Base-by-base conservation (phyloP, 2,888 invertebrate species). In the Acronicta psi region DNA sequence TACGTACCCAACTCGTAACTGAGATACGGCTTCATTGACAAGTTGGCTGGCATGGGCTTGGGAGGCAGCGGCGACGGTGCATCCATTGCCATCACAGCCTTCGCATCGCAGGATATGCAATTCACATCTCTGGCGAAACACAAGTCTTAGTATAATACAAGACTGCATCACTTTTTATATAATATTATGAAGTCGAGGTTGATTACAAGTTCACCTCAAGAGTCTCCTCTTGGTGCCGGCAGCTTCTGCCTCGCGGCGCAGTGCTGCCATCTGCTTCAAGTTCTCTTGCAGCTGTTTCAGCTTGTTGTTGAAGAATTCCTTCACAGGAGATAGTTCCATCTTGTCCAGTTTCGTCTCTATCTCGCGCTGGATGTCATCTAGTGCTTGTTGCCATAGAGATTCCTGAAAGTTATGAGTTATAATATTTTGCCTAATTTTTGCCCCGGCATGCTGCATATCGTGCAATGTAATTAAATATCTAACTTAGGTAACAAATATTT, bases 21-120 rank as follows among this genome's bases (percentile, higher is more conserved):
- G 25, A 97, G 93, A 73, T 96, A 95, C 0, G 97, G 97, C 63
- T 95, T 96, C 88, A 97, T 95, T 37, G 95, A 96, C 29, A 93
- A 87, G 0, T 88, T 88, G 0, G 95, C 95, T 0, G 96, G 95
- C 66, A 96, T 77, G 0, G 95, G 90, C 7, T 94, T 93, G 25
- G 89, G 86, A 0, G 95, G 95, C 47, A 94, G 79, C 0, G 93
- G 79, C 0, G 93, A 79, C 20, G 90, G 84, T 37, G 95, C 92
- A 14, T 96, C 94, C 81, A 94, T 95, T 18, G 91, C 88, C 97
- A 97, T 97, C 4, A 96, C 95, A 1, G 96, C 97, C 23, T 96
- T 95, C 34, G 96, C 96, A 75, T 97, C 96, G 78, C 97, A 97
- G 0, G 97, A 97, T 77, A 97, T 95, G 80, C 97, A 97, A 71